A percentile compares a stretch with the other conserved stretches of the same genome.
These are phyloP conservation scores for Deilephila elpenor DNA, from an alignment of 2,888 invertebrate genomes.

Conservation along the genomic window DNA sequence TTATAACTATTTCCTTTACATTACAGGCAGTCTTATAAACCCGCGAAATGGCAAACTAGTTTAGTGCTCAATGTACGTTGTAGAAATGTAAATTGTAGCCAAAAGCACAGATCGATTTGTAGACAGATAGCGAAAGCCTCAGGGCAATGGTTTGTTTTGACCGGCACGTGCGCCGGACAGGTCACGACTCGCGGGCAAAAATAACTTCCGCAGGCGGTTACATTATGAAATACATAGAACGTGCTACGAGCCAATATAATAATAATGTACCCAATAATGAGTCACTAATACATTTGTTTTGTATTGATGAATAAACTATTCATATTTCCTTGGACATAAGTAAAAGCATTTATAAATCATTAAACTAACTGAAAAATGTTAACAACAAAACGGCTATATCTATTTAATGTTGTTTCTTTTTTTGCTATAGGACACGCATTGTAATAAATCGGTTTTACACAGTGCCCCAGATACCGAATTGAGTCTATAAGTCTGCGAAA, in stretches of 20 bases:
- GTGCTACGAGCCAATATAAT: background rate
- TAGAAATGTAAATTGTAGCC: slow-evolving; percentile 31
- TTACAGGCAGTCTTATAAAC: background rate
- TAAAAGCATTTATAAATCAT: background rate
- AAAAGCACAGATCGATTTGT: slow-evolving; percentile 41
- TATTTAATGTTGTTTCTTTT: background rate
- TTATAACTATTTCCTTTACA: slow-evolving; percentile 10
- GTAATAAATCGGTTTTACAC: slow-evolving; percentile 14
- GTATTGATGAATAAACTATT: background rate
- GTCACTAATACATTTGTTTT: background rate
- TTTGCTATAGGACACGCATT: background rate
- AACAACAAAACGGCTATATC: background rate
- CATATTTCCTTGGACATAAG: background rate
- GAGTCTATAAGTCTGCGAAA: slow-evolving; percentile 23
- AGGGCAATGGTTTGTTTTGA: slow-evolving; percentile 59
- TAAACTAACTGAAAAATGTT: background rate
- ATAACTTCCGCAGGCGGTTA: slow-evolving; percentile 41
- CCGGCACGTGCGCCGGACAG: slow-evolving; percentile 57
- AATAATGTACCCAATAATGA: background rate
- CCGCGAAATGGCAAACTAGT: background rate
- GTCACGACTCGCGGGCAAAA: slow-evolving; percentile 61
- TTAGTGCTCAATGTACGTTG: slow-evolving; percentile 34
- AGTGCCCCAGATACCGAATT: slow-evolving; percentile 37
- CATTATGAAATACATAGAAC: slow-evolving; percentile 12
- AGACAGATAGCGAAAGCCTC: slow-evolving; percentile 40